These are phyloP conservation scores for Cyprinella venusta DNA, from an alignment of 2,797 vertebrate species.

Conservation along the genomic window DNA sequence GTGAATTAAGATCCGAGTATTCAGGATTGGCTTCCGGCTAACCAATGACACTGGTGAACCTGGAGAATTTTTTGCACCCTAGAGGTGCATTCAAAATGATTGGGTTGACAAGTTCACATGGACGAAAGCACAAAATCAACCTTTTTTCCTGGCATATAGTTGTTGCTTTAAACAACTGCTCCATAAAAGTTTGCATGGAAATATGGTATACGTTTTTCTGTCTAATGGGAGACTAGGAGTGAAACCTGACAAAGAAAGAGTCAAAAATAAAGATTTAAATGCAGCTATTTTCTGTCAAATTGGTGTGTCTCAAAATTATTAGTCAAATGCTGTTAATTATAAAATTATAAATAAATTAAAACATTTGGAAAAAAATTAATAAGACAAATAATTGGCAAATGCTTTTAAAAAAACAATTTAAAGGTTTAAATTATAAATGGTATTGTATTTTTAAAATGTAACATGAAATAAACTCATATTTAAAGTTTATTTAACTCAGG, in stretches of 20 bases:
- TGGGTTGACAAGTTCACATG: conserved; percentile 20
- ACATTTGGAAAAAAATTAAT: background rate
- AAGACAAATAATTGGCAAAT: background rate
- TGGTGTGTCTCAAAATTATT: background rate
- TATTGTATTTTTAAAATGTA: background rate
- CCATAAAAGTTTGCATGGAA: background rate
- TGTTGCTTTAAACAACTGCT: conserved; percentile 2
- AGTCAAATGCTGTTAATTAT: background rate
- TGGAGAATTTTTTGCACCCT: background rate
- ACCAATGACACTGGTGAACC: conserved; percentile 16
- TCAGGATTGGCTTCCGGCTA: conserved; percentile 6
- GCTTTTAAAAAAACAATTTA: background rate
- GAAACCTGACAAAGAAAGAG: background rate
- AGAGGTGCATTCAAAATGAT: conserved; percentile 21
- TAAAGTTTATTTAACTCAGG: background rate
- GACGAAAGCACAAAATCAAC: background rate
- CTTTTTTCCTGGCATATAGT: background rate
- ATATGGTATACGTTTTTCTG: background rate
- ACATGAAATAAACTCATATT: background rate
- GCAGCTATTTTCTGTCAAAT: background rate
- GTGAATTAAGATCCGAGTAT: conserved; percentile 13
- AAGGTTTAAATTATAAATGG: background rate
- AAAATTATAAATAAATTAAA: background rate
- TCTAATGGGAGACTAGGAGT: background rate
- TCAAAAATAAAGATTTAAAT: background rate